Evolutionary conservation across 2,888 invertebrate species (phyloP).

Genomic region (Cancer borealis): DNA sequence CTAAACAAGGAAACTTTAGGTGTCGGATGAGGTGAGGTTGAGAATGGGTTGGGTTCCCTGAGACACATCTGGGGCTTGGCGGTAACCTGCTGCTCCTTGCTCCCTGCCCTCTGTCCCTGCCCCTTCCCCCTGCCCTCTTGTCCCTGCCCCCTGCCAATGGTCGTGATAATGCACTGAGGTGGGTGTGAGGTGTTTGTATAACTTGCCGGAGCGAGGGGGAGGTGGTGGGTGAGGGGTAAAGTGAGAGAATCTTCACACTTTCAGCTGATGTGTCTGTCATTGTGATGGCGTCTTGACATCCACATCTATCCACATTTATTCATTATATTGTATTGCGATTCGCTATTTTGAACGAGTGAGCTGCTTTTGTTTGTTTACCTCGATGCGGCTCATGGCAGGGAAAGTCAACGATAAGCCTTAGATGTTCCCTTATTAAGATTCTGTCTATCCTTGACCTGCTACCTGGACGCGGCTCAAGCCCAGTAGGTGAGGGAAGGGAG

Average conservation of each 20-base stretch:
- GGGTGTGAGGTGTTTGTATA: not conserved
- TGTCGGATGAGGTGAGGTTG: not conserved
- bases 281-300: not conserved
- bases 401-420: not conserved
- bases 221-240: not conserved
- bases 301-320: not conserved
- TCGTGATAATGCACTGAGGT: slow-evolving; percentile 1
- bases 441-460: not conserved
- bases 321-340: too few relatives aligned
- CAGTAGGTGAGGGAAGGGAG: not conserved
- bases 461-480: not conserved
- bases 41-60: not conserved
- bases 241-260: not conserved
- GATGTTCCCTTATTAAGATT: not conserved
- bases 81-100: not conserved
- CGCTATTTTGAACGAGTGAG: not conserved
- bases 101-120: too few relatives aligned
- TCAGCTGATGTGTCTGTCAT: not conserved
- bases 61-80: not conserved
- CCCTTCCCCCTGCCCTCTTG: too few relatives aligned
- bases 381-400: not conserved
- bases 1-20: not conserved
- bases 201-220: not conserved
- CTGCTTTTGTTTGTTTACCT: not conserved
- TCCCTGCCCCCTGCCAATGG: not conserved